Base-by-base conservation (phyloP, 1,140 invertebrate species). In the Eubasilissa regina region DNA sequence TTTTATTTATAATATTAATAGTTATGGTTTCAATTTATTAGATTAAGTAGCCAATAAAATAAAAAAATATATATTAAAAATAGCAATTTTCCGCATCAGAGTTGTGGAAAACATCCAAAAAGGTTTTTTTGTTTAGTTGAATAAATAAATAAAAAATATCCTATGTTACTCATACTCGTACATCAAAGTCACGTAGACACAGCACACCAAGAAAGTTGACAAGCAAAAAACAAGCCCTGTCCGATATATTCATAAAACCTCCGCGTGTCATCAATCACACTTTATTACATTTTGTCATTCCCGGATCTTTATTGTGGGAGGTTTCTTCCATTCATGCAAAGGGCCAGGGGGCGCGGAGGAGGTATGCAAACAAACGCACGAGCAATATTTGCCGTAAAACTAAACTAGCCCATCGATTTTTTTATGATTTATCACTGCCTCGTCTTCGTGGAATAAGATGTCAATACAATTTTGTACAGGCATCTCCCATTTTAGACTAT, bases 261-360 rank as follows among this genome's bases (percentile, higher is more conserved):
- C 21, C n/a, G 3, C 19, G 19, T n/a, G n/a, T 72, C 56, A 79
- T 79, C 78, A 79, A 75, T 75, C 78, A 75, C 35, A 21, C 45
- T 17, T 13, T 8, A 66, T 48, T 55, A 48, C 72, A 53, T 70
- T 79, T 79, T 79, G 60, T 75, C 77, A 74, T 79, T 11, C 60
- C 21, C 45, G 10, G 8, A 66, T 66, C 75, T 77, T 77, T 68
- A 53, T 48, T 77, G 35, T 17, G 12, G 11, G 13, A 64, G 12
- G 12, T 70, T 70, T 70, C 45, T 47, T 70, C 15, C n/a, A 55
- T 58, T 73, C 17, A 74, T 53, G 70, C 51, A 55, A 55, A 47
- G n/a, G 12, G n/a, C n/a, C 48, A 7, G 15, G 3, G 62, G 66
- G 47, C 8, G 25, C 25, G 25, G 48, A 21, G 44, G 19, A 19